phyloP scores from a whole-genome alignment of 2,888 invertebrate species.

The Ochropleura leucogaster region DNA sequence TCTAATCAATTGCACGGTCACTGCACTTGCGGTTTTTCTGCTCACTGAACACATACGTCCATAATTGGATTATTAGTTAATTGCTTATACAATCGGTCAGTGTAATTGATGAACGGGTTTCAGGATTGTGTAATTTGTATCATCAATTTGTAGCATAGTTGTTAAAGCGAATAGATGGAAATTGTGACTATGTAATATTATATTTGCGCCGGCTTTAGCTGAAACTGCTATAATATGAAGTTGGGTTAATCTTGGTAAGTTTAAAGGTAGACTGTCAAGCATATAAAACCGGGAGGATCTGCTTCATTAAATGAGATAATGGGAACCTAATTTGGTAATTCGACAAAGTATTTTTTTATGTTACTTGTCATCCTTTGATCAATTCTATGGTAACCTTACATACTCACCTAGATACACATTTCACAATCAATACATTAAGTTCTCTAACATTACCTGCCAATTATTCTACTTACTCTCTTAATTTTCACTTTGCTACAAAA shows the following conservation, averaged over 20 bases:
- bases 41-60: conserved; percentile 50
- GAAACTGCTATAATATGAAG: neutral
- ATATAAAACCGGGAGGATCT: neutral
- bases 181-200: neutral
- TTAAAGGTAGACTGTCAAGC: neutral
- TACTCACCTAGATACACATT: neutral
- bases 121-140: conserved; percentile 48
- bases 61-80: conserved; percentile 59
- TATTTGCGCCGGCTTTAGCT: neutral
- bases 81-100: conserved; percentile 57
- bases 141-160: conserved; percentile 40
- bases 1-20: conserved; percentile 46
- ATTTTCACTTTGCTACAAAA: conserved; percentile 50
- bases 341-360: neutral
- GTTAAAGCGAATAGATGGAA: neutral
- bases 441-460: conserved; percentile 7
- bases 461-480: conserved; percentile 13
- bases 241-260: neutral
- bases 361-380: neutral
- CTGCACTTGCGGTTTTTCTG: conserved; percentile 53
- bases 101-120: conserved; percentile 47
- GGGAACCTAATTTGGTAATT: neutral
- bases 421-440: neutral
- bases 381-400: neutral
- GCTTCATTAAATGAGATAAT: neutral